phyloP scores from a whole-genome alignment of 2,113 vertebrate genomes.

The Paedocypris sp. region DNA sequence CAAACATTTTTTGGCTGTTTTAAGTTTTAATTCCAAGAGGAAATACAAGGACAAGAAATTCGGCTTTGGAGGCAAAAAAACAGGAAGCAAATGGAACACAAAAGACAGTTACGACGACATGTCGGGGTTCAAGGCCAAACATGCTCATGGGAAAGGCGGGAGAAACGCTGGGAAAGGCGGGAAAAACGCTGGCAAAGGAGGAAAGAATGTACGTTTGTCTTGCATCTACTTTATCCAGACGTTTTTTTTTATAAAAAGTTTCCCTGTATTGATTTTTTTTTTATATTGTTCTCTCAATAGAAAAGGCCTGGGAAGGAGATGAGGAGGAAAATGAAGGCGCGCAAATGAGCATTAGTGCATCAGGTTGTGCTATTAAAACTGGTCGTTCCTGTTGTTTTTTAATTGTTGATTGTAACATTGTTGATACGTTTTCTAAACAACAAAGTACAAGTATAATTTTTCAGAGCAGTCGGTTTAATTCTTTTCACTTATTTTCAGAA shows the following conservation, averaged over 20 bases:
- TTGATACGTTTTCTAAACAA: too few species aligned
- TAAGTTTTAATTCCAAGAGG: slow-evolving; percentile 78
- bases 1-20: slow-evolving; percentile 4
- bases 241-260: background rate
- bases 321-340: slow-evolving; percentile 80
- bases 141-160: slow-evolving; percentile 70
- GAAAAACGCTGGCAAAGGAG: slow-evolving; percentile 53
- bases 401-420: too few species aligned
- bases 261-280: background rate
- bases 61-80: slow-evolving; percentile 94
- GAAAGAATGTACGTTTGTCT: slow-evolving; percentile 45
- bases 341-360: slow-evolving; percentile 31
- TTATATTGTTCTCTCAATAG: slow-evolving; percentile 49
- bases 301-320: slow-evolving; percentile 85
- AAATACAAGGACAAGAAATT: slow-evolving; percentile 90
- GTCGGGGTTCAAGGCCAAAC: slow-evolving; percentile 72
- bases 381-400: background rate
- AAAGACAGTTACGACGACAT: slow-evolving; percentile 85
- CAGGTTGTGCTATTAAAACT: background rate
- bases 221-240: background rate
- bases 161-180: slow-evolving; percentile 52
- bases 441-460: too few species aligned
- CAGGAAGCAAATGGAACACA: slow-evolving; percentile 89
- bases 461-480: too few species aligned
- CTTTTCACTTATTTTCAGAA: too few species aligned